Base-by-base conservation (phyloP, 2,888 invertebrate species). In the Stenchaetothrips biformis region DNA sequence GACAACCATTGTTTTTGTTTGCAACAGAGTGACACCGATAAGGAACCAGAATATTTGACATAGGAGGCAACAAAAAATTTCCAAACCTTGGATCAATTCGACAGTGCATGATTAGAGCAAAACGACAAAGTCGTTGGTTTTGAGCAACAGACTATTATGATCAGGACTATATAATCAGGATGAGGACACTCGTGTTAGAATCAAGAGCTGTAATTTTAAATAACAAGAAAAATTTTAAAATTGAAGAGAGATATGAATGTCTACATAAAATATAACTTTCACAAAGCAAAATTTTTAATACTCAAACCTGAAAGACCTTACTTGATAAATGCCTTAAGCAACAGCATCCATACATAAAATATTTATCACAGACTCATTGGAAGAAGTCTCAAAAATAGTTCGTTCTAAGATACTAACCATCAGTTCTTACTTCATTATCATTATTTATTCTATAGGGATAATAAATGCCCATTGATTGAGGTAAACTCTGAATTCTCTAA, bases 321-420 rank as follows among this genome's bases (percentile, higher is more conserved):
- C n/a, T 25, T 74, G 25, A 74, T 37, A 7, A 74, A 74, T 25
- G 25, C 11, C 25, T 21, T 74, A 0, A 9, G 25, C 25, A 74
- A 74, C 25, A 74, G 67, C 67, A 74, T 25, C 8, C 67, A 74
- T 74, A 74, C 67, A 74, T 74, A 74, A 11, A 74, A 21, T 74
- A 74, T 74, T 74, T 74, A 74, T 74, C 67, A 74, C 67, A 74
- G 67, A 74, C 67, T 74, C 25, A 25, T 74, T 25, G 25, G 67
- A 74, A 74, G 67, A 74, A 74, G 67, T 74, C 67, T 74, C 67
- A 74, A 74, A 59, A 74, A 37, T 37, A 74, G 67, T 74, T 74
- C 37, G 7, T 25, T 11, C 4, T 25, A 74, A 74, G 25, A 7
- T 8, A 74, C n/a, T 25, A 21, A 74, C n/a, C 67, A 74, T 74